Evolutionary conservation across 23 tunicate species (phyloP), one percentile per base, ranked within the genome.

Genomic region (Aplidium turbinatum): DNA sequence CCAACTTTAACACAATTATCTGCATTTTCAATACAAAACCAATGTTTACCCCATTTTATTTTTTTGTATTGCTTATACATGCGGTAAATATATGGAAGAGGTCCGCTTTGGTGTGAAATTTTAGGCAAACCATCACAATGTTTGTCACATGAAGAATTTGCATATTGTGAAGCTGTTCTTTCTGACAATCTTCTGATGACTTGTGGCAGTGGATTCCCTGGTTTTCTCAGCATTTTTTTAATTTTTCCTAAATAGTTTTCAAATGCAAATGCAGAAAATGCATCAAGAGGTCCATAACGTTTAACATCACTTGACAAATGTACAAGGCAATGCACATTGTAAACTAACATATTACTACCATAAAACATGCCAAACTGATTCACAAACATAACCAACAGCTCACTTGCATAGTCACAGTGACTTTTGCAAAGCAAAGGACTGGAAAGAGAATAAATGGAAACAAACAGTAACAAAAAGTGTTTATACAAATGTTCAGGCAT

Each of bases 181-280:
- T 65, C 50, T 65, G 4, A 11, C 24, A 78, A 21, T 32, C 83
- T 47, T 65, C 75, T 48, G 25, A 78, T 23, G 24, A 78, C 58
- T 65, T 78, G 83, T 51, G 51, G 83, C 51, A 78, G 38, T n/a
- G 83, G 75, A 42, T 48, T 55, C 29, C 34, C 35, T 20, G 83
- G 83, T 25, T 65, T 65, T 23, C 83, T 51, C 6, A 78, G 65
- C 64, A 65, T 27, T 52, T 40, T 60, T 50, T 78, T 78, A 50
- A 78, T 35, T 1, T 30, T 25, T 50, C 70, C 74, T 30, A 78
- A 64, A 65, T 35, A 65, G 68, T 66, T 78, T 78, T 78, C 74
- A 78, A 78, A 78, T 19, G 74, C 35, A 78, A 65, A 78, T 26
- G 74, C 70, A 27, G 83, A 78, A 65, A 78, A 78, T n/a, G 50